phyloP scores from a whole-genome alignment of 2,797 vertebrate genomes.

The Myripristis jacobus region DNA sequence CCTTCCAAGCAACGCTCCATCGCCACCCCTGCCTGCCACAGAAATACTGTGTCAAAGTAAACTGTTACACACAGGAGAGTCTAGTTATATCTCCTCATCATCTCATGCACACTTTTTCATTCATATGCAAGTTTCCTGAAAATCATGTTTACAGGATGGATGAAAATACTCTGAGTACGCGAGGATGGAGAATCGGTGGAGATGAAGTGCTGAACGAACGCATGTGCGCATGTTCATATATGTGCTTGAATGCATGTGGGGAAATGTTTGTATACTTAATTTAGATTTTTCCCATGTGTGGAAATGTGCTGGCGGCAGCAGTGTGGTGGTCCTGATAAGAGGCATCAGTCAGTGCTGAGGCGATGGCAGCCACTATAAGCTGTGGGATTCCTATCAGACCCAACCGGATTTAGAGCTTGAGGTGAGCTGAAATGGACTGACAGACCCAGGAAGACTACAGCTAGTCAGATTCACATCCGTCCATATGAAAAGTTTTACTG shows the following conservation, averaged over 20 bases:
- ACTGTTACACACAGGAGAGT: background rate
- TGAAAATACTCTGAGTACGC: no score
- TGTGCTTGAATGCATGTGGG: constrained; percentile 47
- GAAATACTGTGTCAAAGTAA: background rate
- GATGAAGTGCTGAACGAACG: no score
- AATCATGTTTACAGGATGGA: background rate
- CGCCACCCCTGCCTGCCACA: background rate
- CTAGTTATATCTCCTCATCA: background rate
- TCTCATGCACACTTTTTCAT: background rate
- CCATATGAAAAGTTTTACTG: constrained; percentile 29
- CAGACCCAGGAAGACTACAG: constrained; percentile 76
- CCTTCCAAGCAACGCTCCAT: no score
- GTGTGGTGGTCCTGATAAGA: constrained; percentile 83
- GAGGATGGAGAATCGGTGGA: no score
- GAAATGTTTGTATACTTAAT: constrained; percentile 55
- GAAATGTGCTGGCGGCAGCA: constrained; percentile 78
- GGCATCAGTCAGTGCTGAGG: constrained; percentile 73
- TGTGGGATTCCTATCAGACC: constrained; percentile 79
- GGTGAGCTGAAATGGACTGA: constrained; percentile 67
- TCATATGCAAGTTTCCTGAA: background rate
- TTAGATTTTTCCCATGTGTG: constrained; percentile 70
- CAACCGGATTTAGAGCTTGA: constrained; percentile 73
- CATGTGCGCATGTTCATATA: constrained; percentile 28
- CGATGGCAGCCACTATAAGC: constrained; percentile 79
- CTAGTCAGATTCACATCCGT: constrained; percentile 51